These are phyloP conservation scores for Hippopotamyrus pictus DNA, from an alignment of 2,797 vertebrate genomes.

Conservation along the genomic window DNA sequence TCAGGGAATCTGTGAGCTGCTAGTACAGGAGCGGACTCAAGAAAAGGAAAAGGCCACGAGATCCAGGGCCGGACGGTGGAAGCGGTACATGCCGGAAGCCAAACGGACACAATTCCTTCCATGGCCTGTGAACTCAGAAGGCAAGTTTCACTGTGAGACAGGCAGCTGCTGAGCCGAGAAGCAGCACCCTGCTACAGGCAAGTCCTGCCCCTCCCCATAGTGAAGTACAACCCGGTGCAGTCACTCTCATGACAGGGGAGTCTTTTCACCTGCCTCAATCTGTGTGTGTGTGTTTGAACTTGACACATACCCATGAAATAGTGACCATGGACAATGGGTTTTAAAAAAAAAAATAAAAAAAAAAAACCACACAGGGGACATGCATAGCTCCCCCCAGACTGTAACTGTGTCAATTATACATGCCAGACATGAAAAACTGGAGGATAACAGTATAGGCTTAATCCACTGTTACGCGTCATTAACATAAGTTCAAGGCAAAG, in stretches of 20 bases:
- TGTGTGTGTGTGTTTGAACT: conserved; percentile 22
- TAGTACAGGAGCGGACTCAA: conserved; percentile 36
- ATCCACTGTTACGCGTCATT: neutral
- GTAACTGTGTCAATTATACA: neutral
- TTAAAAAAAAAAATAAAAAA: neutral
- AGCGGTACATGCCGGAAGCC: conserved; percentile 32
- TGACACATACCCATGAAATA: neutral
- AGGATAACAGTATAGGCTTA: neutral
- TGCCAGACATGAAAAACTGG: neutral
- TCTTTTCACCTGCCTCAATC: neutral
- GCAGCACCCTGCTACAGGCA: neutral
- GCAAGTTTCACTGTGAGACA: conserved; percentile 54
- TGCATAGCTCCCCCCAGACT: neutral
- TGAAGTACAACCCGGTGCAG: conserved; percentile 16
- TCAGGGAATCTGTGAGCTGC: conserved; percentile 33
- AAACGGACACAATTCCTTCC: conserved; percentile 50
- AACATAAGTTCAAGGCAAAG: neutral
- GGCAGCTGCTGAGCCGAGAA: conserved; percentile 32
- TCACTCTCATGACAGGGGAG: conserved; percentile 1
- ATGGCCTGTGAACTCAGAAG: conserved; percentile 48
- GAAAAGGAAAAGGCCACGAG: neutral
- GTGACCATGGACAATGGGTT: neutral
- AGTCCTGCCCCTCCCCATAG: neutral
- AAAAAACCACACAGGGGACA: neutral
- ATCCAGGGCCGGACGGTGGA: neutral